Percentiles rank a stretch among this genome's conserved stretches.
Conservation (phyloP, 1,140 invertebrate genomes). For the Diplogasteroides magnus region DNA sequence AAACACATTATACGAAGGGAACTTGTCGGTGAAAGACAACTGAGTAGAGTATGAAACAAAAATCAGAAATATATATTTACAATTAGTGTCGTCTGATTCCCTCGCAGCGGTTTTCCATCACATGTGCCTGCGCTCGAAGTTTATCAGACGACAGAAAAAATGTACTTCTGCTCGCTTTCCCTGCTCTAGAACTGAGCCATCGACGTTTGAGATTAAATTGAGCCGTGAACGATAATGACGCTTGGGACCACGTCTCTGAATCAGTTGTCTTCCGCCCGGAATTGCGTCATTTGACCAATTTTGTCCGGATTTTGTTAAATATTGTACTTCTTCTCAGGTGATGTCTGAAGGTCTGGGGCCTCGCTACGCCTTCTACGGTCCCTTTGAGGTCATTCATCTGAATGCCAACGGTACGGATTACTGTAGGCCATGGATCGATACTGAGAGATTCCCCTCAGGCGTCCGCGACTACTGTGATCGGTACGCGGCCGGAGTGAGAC, state of each 20-base stretch:
- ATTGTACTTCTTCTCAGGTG: constrained; percentile 5
- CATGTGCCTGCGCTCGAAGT: too few species aligned
- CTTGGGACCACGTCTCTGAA: too few species aligned
- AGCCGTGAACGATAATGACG: too few species aligned
- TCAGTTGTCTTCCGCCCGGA: not conserved
- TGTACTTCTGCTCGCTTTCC: too few species aligned
- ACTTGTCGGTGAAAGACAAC: not conserved
- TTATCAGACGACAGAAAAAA: too few species aligned
- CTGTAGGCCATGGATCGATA: not conserved
- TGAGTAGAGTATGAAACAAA: not conserved
- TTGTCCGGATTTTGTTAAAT: not conserved
- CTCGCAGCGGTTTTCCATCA: not conserved
- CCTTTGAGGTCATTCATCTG: constrained; percentile 85
- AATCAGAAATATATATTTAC: not conserved
- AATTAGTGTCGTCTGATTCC: not conserved
- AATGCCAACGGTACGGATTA: constrained; percentile 73
- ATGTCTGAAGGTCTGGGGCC: constrained; percentile 89
- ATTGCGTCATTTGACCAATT: not conserved
- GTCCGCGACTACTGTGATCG: constrained; percentile 13
- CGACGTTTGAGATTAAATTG: too few species aligned
- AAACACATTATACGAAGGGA: too few species aligned
- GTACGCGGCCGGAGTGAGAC: constrained; percentile 6
- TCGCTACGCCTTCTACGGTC: constrained; percentile 87
- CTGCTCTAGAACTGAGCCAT: too few species aligned
- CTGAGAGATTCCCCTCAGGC: not conserved